A percentile compares a stretch with the other conserved stretches of the same genome.
Conservation (phyloP, 2,797 vertebrate genomes). For the Argentina silus region DNA sequence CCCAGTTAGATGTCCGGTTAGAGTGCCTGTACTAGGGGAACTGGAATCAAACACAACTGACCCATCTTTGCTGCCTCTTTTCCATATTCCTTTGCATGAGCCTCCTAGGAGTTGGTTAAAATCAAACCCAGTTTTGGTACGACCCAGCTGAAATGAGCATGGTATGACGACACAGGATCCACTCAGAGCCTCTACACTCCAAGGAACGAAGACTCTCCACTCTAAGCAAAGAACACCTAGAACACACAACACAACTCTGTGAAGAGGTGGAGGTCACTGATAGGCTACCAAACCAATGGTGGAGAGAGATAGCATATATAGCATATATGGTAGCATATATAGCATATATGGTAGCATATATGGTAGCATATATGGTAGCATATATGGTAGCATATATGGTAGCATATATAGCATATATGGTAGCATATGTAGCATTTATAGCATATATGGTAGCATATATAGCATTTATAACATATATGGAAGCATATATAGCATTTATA, state of each 20-base stretch:
- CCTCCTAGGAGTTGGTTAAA: neutral
- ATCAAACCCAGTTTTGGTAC: neutral
- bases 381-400: too few species aligned
- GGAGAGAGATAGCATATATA: too few species aligned
- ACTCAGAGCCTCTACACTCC: neutral
- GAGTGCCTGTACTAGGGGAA: constrained; percentile 26
- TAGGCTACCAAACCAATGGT: too few species aligned
- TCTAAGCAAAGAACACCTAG: neutral
- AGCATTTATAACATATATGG: too few species aligned
- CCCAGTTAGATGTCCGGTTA: constrained; percentile 62
- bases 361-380: too few species aligned
- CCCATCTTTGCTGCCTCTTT: constrained; percentile 25
- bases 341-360: too few species aligned
- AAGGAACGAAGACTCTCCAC: neutral
- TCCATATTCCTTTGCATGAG: constrained; percentile 64
- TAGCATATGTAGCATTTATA: too few species aligned
- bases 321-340: too few species aligned
- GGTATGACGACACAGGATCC: constrained; percentile 1
- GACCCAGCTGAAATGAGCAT: neutral
- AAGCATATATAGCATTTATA: too few species aligned
- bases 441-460: too few species aligned
- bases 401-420: too few species aligned
- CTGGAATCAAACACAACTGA: constrained; percentile 58
- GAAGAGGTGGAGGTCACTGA: too few species aligned
- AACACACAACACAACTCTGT: neutral